Base-by-base conservation (phyloP, 2,888 invertebrate genomes). In the Andrena fulva region DNA sequence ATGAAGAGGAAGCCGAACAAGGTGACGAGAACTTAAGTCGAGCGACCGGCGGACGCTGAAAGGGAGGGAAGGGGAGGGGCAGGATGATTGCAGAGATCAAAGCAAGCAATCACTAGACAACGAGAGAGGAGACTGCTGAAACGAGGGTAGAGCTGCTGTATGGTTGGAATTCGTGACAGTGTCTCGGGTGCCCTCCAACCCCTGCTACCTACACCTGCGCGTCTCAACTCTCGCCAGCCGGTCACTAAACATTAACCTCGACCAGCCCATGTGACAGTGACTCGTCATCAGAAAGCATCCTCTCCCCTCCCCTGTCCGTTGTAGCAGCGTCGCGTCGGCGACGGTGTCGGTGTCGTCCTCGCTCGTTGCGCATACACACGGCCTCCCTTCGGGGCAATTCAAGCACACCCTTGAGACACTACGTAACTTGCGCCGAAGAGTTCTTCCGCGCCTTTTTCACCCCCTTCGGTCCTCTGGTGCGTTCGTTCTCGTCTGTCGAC, bases 51-150 rank as follows among this genome's bases (percentile, higher is more conserved):
- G 50, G 12, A 42, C 42, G 12, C 4, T 16, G 71, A 27, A 6
- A 31, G 27, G 35, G 42, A 35, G 54, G 82, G 80, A 74, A 68
- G 76, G 87, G 85, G 87, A 2, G 35, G 0, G 3, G 87, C 85
- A 84, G 87, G 88, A 91, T 92, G 92, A 92, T 92, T 93, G 92
- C 90, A 84, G 89, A 92, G 92, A 93, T 92, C 92, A 92, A 93
- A 93, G 92, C 91, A 89, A 91, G 91, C 90, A 91, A 91, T 91
- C 92, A 91, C 89, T 90, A 89, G 88, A 91, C 89, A 90, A 88
- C 79, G 75, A 80, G 83, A 84, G 76, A 84, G 76, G 79, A 84
- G 80, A 64, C 67, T 7, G 63, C 48, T 50, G 80, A 77, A 82
- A 77, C 80, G 74, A 80, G 74, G 80, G 77, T 82, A 50, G 69